Conservation (phyloP, 2,113 vertebrate species). For the Neoarius graeffei region DNA sequence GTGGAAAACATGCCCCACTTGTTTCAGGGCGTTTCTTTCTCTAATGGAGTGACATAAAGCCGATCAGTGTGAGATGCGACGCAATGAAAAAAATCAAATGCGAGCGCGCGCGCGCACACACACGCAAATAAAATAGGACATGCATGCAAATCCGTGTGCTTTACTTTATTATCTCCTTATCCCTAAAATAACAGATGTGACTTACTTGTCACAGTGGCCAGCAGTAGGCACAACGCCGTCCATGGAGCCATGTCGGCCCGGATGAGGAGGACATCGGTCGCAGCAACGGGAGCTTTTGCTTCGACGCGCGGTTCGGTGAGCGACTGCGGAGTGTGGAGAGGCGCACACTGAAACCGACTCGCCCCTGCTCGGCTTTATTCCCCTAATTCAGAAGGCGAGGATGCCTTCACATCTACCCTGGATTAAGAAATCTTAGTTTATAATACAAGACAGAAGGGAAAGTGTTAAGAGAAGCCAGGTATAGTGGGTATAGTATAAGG, state of each 20-base stretch:
- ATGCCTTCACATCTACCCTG: neutral
- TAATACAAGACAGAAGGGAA: neutral
- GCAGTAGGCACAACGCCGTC: slow-evolving; percentile 65
- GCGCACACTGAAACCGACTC: too few species aligned
- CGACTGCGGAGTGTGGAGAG: neutral
- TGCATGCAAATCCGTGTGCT: neutral
- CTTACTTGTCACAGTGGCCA: slow-evolving; percentile 77
- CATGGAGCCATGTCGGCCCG: slow-evolving; percentile 62
- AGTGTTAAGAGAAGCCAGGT: slow-evolving; percentile 57
- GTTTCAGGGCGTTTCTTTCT: neutral
- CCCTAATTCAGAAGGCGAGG: neutral
- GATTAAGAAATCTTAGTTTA: neutral
- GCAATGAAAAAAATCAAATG: neutral
- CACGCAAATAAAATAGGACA: neutral
- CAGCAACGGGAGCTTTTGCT: slow-evolving; percentile 1
- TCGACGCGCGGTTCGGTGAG: neutral
- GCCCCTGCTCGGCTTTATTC: neutral
- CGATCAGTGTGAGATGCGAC: too few species aligned
- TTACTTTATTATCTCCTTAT: too few species aligned
- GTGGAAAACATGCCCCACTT: neutral
- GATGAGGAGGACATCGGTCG: slow-evolving; percentile 46
- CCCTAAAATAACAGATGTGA: slow-evolving; percentile 41
- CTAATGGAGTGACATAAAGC: neutral
- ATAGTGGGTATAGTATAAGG: neutral
- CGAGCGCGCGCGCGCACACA: neutral